Percentiles rank a stretch among this genome's conserved stretches.
These are phyloP conservation scores for Rotaria sp. DNA, from an alignment of 2,888 invertebrate genomes.

Conservation along the genomic window DNA sequence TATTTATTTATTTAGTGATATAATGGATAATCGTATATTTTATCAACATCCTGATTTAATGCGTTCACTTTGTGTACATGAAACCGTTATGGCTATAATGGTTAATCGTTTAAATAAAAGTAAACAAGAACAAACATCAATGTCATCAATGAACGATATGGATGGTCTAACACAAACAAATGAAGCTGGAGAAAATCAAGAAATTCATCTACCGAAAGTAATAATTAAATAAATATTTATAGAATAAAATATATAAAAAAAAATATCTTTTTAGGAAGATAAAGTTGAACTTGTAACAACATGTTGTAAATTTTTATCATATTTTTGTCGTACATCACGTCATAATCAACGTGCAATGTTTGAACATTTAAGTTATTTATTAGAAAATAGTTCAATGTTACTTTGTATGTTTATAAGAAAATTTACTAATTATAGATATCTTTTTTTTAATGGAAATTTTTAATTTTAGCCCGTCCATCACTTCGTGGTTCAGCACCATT, in stretches of 20 bases:
- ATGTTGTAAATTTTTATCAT: slow-evolving; percentile 96
- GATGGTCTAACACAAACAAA: slow-evolving; percentile 42
- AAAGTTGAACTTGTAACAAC: slow-evolving; percentile 99
- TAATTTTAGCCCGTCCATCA: slow-evolving; percentile 70
- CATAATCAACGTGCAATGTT: slow-evolving; percentile 99
- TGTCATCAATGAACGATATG: slow-evolving; percentile 28
- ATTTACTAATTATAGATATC: accelerated
- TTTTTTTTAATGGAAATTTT: not conserved
- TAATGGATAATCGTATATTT: slow-evolving; percentile 97
- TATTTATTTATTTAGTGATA: slow-evolving; percentile 60
- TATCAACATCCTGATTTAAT: slow-evolving; percentile 99
- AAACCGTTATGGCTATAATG: slow-evolving; percentile 99
- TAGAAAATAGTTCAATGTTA: slow-evolving; percentile 96
- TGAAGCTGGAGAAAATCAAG: slow-evolving; percentile 28
- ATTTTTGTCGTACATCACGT: slow-evolving; percentile 94
- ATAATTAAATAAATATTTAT: not conserved
- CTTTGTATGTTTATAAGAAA: slow-evolving; percentile 43
- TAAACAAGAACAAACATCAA: slow-evolving; percentile 37
- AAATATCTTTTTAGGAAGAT: slow-evolving; percentile 62
- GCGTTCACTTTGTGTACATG: slow-evolving; percentile 86
- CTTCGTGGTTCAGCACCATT: slow-evolving; percentile 90
- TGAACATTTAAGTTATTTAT: slow-evolving; percentile 90
- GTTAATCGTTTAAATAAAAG: slow-evolving; percentile 75
- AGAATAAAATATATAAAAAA: not conserved
- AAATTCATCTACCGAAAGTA: slow-evolving; percentile 6